Evolutionary conservation across 2,888 invertebrate genomes (phyloP).

Genomic region (Caenorhabditis wallacei): DNA sequence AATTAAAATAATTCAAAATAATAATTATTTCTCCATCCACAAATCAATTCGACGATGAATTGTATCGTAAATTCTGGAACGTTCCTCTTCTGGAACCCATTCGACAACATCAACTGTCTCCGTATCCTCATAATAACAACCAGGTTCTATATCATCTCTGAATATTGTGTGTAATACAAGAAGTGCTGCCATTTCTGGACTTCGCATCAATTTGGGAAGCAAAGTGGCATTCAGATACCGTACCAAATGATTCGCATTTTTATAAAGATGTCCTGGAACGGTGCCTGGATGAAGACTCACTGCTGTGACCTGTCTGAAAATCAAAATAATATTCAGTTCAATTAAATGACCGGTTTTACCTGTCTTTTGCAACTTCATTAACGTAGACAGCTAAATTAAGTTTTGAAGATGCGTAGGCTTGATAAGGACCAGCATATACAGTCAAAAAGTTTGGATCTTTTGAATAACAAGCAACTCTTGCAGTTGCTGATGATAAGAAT

Average conservation of each 20-base stretch:
- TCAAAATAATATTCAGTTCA: background rate
- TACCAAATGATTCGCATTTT: conserved; percentile 62
- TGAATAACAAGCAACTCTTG: conserved; percentile 41
- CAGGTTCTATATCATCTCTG: conserved; percentile 62
- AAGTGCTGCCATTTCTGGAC: conserved; percentile 62
- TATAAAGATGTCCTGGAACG: conserved; percentile 70
- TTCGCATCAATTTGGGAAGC: conserved; percentile 52
- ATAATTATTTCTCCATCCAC: conserved; percentile 49
- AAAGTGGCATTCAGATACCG: conserved; percentile 41
- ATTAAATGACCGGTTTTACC: conserved; percentile 31
- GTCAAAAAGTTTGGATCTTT: conserved; percentile 11
- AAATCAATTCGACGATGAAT: conserved; percentile 41
- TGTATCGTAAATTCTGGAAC: conserved; percentile 17
- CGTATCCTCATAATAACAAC: conserved; percentile 72
- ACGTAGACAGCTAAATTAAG: conserved; percentile 68
- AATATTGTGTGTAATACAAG: conserved; percentile 67
- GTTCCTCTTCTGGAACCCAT: conserved; percentile 31
- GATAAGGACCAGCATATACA: conserved; percentile 67
- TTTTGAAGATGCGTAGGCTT: conserved; percentile 75
- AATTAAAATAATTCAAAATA: conserved; percentile 19
- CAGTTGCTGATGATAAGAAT: conserved; percentile 55
- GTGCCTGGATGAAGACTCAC: conserved; percentile 68
- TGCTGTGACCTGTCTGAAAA: conserved; percentile 32
- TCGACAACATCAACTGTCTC: conserved; percentile 23
- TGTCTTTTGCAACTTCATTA: conserved; percentile 53